Percentiles rank a stretch among this genome's conserved stretches.
phyloP scores from a whole-genome alignment of 2,888 invertebrate species.

The Drosophila meridiana region DNA sequence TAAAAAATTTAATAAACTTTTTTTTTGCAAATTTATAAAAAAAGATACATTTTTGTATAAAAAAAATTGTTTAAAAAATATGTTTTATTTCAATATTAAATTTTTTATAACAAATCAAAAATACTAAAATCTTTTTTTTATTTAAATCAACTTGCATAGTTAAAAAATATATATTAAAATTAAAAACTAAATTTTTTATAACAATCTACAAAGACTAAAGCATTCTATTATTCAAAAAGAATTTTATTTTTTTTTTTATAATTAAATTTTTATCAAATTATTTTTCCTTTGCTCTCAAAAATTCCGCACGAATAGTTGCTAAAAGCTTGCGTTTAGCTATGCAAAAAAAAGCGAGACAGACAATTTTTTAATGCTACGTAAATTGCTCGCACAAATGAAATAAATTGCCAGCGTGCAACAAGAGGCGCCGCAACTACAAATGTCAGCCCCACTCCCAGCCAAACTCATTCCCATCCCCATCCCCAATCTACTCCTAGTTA shows the following conservation, averaged over 20 bases:
- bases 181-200: too few species aligned
- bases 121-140: too few species aligned
- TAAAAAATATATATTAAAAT: too few species aligned
- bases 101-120: too few species aligned
- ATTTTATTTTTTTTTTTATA: neutral
- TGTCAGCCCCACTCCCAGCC: neutral
- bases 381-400: conserved; percentile 31
- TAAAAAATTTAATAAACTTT: too few species aligned
- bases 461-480: neutral
- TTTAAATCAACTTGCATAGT: too few species aligned
- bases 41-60: too few species aligned
- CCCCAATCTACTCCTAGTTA: neutral
- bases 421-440: neutral
- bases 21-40: too few species aligned
- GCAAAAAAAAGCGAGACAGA: neutral
- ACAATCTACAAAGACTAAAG: too few species aligned
- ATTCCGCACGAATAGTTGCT: neutral
- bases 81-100: too few species aligned
- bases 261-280: neutral
- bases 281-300: neutral
- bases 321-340: neutral
- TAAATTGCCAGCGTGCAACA: conserved; percentile 37
- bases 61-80: too few species aligned
- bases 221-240: too few species aligned
- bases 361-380: neutral